Evolutionary conservation across 2,888 invertebrate genomes (phyloP).

Genomic region (Cancer borealis): DNA sequence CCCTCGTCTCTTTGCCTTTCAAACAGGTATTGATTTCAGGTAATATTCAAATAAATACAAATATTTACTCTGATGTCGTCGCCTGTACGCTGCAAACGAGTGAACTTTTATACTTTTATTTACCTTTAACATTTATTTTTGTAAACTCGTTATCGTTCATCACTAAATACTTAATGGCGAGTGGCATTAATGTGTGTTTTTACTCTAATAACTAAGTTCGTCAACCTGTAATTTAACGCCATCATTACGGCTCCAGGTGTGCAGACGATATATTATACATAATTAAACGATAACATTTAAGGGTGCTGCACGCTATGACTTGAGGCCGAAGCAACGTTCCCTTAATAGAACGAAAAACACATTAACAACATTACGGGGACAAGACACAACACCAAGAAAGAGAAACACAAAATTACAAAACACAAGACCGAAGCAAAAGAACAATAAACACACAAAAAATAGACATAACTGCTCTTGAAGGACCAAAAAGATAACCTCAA

Average conservation of each 20-base stretch:
- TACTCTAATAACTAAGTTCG: background rate
- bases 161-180: background rate
- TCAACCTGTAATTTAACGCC: background rate
- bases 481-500: background rate
- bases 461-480: background rate
- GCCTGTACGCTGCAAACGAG: background rate
- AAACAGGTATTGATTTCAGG: background rate
- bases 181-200: background rate
- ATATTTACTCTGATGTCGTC: conserved; percentile 10
- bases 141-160: background rate
- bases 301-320: background rate
- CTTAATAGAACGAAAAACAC: background rate
- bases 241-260: background rate
- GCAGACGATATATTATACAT: background rate
- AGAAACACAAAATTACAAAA: background rate
- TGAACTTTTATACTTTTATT: background rate
- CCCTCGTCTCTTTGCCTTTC: background rate
- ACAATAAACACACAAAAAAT: background rate
- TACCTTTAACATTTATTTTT: background rate
- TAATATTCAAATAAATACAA: conserved; percentile 5
- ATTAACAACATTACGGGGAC: background rate
- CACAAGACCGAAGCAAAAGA: background rate
- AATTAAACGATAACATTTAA: background rate
- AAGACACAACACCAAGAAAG: background rate
- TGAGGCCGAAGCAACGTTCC: background rate